Base-by-base conservation (phyloP, 2,797 vertebrate genomes). In the Eremophila alpestris region DNA sequence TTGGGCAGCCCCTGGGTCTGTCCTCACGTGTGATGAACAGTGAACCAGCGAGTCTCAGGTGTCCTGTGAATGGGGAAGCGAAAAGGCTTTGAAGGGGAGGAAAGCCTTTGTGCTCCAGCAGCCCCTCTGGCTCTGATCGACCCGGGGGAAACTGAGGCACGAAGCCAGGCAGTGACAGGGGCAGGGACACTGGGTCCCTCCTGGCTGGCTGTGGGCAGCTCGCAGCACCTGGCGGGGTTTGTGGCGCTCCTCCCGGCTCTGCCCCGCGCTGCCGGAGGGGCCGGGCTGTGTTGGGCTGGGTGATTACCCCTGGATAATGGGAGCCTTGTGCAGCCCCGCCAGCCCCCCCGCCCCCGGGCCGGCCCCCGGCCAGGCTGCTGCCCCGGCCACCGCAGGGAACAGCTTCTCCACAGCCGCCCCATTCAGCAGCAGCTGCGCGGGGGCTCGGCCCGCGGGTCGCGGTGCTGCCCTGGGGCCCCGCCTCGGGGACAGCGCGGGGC, bases 251-350 rank as follows among this genome's bases (percentile, higher is more conserved):
- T 52, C 29, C 15, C 13, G 11, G 43, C 43, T 27, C 38, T 38
- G 55, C 20, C 79, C 15, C 5, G 56, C 23, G 59, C 64, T 34
- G 80, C 65, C 13, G 45, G 34, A 51, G 55, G 52, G 51, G 56
- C 48, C 1, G 11, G 59, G 45, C 78, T 16, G 64, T 1, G 48
- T 4, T 19, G 58, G 76, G 45, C 78, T 23, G 91, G 70, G 51
- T 26, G 84, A 87, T 92, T 65, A 76, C 46, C 51, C 62, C 62
- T 0, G 83, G 59, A 94, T 92, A 90, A 94, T 41, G 51, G 78
- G 81, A 76, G 89, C 95, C 87, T 95, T 95, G 95, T 93, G 83
- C 83, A 48, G 71, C 46, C 38, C 75, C 3, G 30, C 12, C 15
- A 58, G 32, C 40, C 64, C 83, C 77, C 18, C 86, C 17, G 8